Percentiles rank a stretch among this genome's conserved stretches.
phyloP scores from a whole-genome alignment of 2,113 vertebrate genomes.

The Ochotona curzoniae region DNA sequence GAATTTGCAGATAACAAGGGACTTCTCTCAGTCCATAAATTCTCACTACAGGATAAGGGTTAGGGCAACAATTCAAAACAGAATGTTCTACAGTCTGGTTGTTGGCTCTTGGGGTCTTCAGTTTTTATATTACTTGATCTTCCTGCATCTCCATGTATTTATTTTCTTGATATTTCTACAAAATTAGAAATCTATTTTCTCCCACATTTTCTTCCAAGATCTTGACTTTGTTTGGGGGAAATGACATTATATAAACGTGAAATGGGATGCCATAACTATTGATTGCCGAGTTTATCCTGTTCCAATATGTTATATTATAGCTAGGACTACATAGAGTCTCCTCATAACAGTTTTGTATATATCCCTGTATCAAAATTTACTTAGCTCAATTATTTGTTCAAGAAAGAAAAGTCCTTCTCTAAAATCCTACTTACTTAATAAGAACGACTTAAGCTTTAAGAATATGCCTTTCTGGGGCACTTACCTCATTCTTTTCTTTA shows the following conservation, averaged over 20 bases:
- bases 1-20: background rate
- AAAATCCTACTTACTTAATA: background rate
- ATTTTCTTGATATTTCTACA: background rate
- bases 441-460: slow-evolving; percentile 33
- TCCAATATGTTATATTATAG: background rate
- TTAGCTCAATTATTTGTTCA: slow-evolving; percentile 53
- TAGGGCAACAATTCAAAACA: background rate
- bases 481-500: slow-evolving; percentile 24
- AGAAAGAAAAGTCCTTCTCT: background rate
- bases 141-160: background rate
- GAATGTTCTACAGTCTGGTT: background rate
- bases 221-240: background rate
- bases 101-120: background rate
- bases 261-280: background rate
- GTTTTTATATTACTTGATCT: background rate
- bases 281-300: slow-evolving; percentile 21
- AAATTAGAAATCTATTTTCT: background rate
- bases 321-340: background rate
- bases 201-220: slow-evolving; percentile 3
- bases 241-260: background rate
- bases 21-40: background rate
- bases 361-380: slow-evolving; percentile 21
- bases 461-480: background rate
- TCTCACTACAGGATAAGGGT: background rate
- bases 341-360: background rate